Conservation (phyloP, 2,113 vertebrate genomes). For the Turnix velox region DNA sequence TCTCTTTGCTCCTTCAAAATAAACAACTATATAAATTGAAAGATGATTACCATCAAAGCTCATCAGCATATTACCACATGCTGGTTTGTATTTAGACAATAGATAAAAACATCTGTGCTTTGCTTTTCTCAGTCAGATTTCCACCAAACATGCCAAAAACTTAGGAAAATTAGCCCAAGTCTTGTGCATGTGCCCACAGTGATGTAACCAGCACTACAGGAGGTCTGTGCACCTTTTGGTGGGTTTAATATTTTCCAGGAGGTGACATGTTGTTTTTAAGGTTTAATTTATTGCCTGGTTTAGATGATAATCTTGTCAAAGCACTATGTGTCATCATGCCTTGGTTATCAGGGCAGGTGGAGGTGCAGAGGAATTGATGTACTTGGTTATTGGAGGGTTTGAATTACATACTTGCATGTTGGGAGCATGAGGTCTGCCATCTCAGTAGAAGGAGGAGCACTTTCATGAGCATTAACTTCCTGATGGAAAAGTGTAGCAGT, state of each 20-base stretch:
- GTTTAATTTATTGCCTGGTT: slow-evolving; percentile 1
- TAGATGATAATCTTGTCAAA: background rate
- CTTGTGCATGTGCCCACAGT: background rate
- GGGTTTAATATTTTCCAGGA: background rate
- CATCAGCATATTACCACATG: slow-evolving; percentile 42
- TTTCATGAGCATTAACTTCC: background rate
- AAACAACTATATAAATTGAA: slow-evolving; percentile 35
- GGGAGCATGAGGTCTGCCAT: background rate
- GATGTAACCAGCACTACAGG: accelerated
- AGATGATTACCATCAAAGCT: slow-evolving; percentile 25
- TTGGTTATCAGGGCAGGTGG: background rate
- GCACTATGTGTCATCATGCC: background rate
- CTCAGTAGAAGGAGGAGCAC: background rate
- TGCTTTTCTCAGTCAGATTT: background rate
- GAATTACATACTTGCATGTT: accelerated
- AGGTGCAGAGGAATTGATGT: background rate
- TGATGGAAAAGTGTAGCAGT: background rate
- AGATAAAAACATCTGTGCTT: slow-evolving; percentile 25
- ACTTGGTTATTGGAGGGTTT: background rate
- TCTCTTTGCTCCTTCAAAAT: slow-evolving; percentile 32
- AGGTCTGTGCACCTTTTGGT: background rate
- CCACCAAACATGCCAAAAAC: slow-evolving; percentile 38
- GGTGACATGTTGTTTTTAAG: background rate
- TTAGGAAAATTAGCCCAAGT: background rate
- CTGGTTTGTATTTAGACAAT: slow-evolving; percentile 57